phyloP scores from a whole-genome alignment of 2,888 invertebrate genomes.

The Chrysomela aeneicollis region DNA sequence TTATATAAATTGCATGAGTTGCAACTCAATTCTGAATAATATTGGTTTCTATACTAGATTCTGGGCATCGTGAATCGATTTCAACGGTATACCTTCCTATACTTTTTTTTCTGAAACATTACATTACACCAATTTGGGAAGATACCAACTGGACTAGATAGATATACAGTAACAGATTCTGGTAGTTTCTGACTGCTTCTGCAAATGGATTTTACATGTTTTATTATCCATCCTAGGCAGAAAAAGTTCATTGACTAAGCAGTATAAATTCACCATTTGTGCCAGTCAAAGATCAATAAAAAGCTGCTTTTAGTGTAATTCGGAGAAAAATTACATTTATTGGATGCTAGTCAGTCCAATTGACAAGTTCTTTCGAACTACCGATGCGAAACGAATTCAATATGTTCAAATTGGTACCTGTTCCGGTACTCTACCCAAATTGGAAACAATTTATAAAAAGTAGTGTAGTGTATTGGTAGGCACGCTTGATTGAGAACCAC shows the following conservation, averaged over 20 bases:
- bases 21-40: background rate
- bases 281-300: no score
- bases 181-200: no score
- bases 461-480: background rate
- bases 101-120: background rate
- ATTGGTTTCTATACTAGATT: background rate
- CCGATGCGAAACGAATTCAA: slow-evolving; percentile 3
- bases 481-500: slow-evolving; percentile 1
- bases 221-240: no score
- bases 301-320: no score
- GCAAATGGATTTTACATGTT: no score
- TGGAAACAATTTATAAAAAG: slow-evolving; percentile 2
- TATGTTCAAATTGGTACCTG: background rate
- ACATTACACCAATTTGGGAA: background rate
- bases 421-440: slow-evolving; percentile 1
- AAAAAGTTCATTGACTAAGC: no score
- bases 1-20: background rate
- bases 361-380: background rate
- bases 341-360: background rate
- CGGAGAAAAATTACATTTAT: no score
- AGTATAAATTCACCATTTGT: no score
- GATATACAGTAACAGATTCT: no score
- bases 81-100: background rate
- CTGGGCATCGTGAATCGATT: background rate
- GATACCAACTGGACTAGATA: background rate